Percentiles rank a stretch among this genome's conserved stretches.
Conservation (phyloP, 1,140 invertebrate genomes). For the Drosophila repletoides region DNA sequence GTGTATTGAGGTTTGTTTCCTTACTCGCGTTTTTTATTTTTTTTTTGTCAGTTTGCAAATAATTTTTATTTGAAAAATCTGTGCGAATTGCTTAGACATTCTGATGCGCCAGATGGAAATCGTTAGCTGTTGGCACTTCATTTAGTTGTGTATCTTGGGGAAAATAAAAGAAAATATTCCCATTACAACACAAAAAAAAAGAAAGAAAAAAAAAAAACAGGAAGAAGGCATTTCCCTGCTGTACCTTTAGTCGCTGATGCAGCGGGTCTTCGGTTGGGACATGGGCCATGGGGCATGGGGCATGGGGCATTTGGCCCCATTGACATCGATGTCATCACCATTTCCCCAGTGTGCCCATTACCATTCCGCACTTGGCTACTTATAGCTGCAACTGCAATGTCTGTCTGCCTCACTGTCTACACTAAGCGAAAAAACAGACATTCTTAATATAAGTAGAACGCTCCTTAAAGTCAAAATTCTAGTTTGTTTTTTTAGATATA, state of each 20-base stretch:
- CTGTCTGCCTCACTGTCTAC: background rate
- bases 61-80: constrained; percentile 23
- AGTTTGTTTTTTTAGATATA: too few relatives aligned
- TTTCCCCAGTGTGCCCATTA: constrained; percentile 13
- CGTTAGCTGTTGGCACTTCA: constrained; percentile 37
- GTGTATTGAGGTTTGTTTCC: constrained; percentile 13
- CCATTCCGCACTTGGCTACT: constrained; percentile 32
- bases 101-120: constrained; percentile 12
- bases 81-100: background rate
- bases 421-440: too few relatives aligned
- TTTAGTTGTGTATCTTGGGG: background rate
- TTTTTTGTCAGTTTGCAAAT: constrained; percentile 10
- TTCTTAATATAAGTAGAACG: too few relatives aligned
- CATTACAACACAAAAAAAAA: constrained; percentile 15
- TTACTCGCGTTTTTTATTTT: constrained; percentile 11
- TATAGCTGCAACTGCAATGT: constrained; percentile 6
- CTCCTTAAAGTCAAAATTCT: too few relatives aligned
- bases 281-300: too few relatives aligned
- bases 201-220: constrained; percentile 1
- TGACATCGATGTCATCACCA: constrained; percentile 36
- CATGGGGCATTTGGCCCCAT: constrained; percentile 24
- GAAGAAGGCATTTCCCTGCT: constrained; percentile 19
- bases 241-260: background rate
- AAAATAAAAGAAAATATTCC: constrained; percentile 32
- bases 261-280: background rate